Percentiles rank a stretch among this genome's conserved stretches.
phyloP scores from a whole-genome alignment of 2,113 vertebrate genomes.

The Sprattus sprattus region DNA sequence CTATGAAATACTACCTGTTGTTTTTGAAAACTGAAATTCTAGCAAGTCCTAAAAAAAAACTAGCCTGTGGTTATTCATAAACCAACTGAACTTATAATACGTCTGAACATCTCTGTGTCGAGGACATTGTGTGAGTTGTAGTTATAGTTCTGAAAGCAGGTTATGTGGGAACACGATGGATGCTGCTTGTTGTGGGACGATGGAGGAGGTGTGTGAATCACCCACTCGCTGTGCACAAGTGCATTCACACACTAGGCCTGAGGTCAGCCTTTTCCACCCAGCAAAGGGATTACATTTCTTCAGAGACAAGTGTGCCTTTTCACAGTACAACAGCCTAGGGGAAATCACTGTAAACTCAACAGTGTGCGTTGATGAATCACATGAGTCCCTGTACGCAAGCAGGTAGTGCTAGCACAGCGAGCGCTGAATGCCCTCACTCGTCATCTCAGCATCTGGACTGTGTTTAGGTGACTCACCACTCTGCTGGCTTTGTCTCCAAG shows the following conservation, averaged over 20 bases:
- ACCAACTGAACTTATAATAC: not conserved
- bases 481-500: conserved; percentile 31
- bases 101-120: not conserved
- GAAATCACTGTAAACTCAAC: not conserved
- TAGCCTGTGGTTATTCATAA: not conserved
- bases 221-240: not conserved
- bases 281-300: not conserved
- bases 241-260: not conserved
- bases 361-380: conserved; percentile 1
- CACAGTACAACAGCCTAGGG: not conserved
- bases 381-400: not conserved
- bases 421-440: not conserved
- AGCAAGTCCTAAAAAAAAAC: not conserved
- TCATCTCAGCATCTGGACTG: conserved; percentile 22
- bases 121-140: not conserved
- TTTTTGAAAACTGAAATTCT: not conserved
- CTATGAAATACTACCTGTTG: not conserved
- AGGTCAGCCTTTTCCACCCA: not conserved
- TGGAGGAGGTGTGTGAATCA: not conserved
- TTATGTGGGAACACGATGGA: not conserved
- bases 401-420: not conserved
- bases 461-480: conserved; percentile 45
- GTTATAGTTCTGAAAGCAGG: not conserved
- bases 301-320: not conserved
- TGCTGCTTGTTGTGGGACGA: not conserved